Percentiles rank a stretch among this genome's conserved stretches.
These are phyloP conservation scores for Perizoma flavofasciatum DNA, from an alignment of 2,888 invertebrate species.

Conservation along the genomic window DNA sequence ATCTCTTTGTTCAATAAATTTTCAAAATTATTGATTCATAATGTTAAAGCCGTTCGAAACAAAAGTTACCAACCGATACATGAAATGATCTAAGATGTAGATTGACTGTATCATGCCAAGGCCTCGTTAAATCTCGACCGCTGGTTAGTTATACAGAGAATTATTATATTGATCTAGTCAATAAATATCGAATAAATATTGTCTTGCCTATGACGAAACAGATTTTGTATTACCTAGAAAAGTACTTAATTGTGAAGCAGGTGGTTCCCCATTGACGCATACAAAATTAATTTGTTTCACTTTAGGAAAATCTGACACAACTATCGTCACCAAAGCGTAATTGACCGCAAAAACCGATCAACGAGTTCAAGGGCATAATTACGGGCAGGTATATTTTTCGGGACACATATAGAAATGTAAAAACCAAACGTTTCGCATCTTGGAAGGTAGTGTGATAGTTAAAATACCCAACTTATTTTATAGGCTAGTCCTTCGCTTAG, in stretches of 20 bases:
- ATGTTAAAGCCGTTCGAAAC: too few species aligned
- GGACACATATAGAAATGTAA: too few species aligned
- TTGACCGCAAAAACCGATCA: background rate
- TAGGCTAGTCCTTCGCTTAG: background rate
- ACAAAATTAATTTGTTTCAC: background rate
- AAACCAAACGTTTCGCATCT: too few species aligned
- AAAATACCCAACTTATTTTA: too few species aligned
- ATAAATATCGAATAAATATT: too few species aligned
- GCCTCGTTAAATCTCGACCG: slow-evolving; percentile 5
- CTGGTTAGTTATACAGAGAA: background rate
- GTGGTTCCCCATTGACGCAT: slow-evolving; percentile 3
- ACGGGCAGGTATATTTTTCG: background rate
- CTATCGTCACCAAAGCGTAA: background rate
- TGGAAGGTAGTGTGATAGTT: too few species aligned
- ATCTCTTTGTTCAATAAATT: too few species aligned
- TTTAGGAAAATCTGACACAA: slow-evolving; percentile 1
- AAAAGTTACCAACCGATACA: background rate
- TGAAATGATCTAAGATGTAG: slow-evolving; percentile 1
- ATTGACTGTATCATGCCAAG: slow-evolving; percentile 13
- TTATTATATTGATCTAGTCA: background rate
- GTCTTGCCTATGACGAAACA: background rate
- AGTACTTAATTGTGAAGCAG: background rate
- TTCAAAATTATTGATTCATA: too few species aligned
- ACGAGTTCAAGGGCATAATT: background rate
- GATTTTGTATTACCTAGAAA: background rate